Evolutionary conservation across 1,140 invertebrate species (phyloP).

Genomic region (Delia radicum): DNA sequence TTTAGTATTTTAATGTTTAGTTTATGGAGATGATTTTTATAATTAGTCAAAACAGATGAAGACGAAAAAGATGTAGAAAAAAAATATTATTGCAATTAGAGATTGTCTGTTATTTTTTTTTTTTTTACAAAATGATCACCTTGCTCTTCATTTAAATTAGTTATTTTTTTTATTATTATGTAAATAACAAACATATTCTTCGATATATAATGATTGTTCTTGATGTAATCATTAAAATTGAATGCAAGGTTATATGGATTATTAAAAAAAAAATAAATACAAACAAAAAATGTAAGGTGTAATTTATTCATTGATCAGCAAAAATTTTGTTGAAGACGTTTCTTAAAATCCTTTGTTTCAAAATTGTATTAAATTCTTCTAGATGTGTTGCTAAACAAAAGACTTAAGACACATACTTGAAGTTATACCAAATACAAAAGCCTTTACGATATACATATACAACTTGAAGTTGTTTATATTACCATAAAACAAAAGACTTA

Average conservation of each 20-base stretch:
- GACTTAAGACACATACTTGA: too few relatives aligned
- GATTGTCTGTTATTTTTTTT: constrained; percentile 7
- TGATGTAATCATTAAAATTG: constrained; percentile 19
- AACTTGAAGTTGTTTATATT: too few relatives aligned
- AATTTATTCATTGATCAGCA: background rate
- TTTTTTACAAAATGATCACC: background rate
- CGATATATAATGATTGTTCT: background rate
- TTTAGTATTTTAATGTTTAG: background rate
- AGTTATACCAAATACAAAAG: too few relatives aligned
- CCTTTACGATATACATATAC: too few relatives aligned
- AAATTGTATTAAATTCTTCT: too few relatives aligned
- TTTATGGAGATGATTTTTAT: background rate
- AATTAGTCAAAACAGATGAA: constrained; percentile 9
- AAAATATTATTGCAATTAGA: constrained; percentile 8
- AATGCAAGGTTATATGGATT: constrained; percentile 6
- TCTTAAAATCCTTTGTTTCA: too few relatives aligned
- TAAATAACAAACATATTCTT: background rate
- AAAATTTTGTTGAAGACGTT: background rate
- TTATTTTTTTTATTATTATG: background rate
- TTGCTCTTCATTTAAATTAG: constrained; percentile 14
- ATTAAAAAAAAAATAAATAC: background rate
- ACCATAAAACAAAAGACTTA: too few relatives aligned
- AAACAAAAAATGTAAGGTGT: background rate
- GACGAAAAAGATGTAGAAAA: too few relatives aligned
- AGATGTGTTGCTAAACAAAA: too few relatives aligned